Conservation (phyloP, 2,888 invertebrate genomes). For the Opisthograptis luteolata region DNA sequence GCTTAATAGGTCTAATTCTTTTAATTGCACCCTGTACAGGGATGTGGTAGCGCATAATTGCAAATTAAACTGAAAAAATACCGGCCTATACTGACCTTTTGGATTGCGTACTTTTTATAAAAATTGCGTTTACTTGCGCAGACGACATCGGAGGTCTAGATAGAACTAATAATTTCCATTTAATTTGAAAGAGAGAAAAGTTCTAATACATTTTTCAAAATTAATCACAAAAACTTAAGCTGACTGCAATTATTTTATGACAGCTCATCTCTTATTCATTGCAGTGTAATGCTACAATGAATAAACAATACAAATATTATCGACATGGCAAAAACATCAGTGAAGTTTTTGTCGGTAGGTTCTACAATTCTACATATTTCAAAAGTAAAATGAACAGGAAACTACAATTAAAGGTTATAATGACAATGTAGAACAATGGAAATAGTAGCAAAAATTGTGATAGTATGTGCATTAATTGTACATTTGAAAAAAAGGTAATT, state of each 20-base stretch:
- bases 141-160: conserved; percentile 39
- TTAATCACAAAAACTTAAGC: conserved; percentile 36
- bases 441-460: neutral
- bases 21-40: conserved; percentile 60
- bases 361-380: too few relatives aligned
- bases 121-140: conserved; percentile 49
- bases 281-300: conserved; percentile 24
- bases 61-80: conserved; percentile 58
- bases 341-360: too few relatives aligned
- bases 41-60: conserved; percentile 63
- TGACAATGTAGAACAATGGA: neutral
- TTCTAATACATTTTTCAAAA: conserved; percentile 12
- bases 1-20: conserved; percentile 65
- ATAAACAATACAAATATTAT: conserved; percentile 17
- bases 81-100: too few relatives aligned
- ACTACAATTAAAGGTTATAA: neutral
- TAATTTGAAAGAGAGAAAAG: too few relatives aligned
- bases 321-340: neutral
- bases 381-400: too few relatives aligned
- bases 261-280: conserved; percentile 42
- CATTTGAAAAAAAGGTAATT: too few relatives aligned
- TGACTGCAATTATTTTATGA: conserved; percentile 38
- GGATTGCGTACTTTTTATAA: conserved; percentile 49
- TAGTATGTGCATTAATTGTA: too few relatives aligned
- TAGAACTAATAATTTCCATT: conserved; percentile 21